Conservation (phyloP, 2,113 vertebrate genomes). For the Notechis scutatus region DNA sequence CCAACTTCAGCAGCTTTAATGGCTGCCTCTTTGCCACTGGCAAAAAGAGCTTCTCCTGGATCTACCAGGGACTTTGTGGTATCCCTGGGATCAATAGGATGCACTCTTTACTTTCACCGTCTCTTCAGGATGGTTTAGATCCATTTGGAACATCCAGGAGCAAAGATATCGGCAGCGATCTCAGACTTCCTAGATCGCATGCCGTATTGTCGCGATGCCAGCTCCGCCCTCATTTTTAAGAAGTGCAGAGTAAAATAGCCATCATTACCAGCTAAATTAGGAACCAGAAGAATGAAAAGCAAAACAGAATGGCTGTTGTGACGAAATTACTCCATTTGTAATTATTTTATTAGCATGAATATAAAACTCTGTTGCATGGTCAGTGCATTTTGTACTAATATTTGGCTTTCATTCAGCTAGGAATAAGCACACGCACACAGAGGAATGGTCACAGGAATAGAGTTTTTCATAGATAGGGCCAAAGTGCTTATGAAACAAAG, state of each 20-base stretch:
- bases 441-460: not conserved
- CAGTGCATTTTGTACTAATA: not conserved
- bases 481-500: not conserved
- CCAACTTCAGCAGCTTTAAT: too few species aligned
- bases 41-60: too few species aligned
- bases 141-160: too few species aligned
- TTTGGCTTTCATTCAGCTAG: not conserved
- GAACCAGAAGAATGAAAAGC: not conserved
- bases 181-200: too few species aligned
- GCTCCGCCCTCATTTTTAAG: not conserved
- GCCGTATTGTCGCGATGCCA: too few species aligned
- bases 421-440: not conserved
- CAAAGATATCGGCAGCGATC: too few species aligned
- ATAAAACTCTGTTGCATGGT: slow-evolving; percentile 1
- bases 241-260: not conserved
- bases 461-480: not conserved
- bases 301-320: not conserved
- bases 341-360: not conserved
- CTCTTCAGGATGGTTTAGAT: too few species aligned
- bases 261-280: not conserved
- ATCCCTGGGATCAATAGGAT: too few species aligned
- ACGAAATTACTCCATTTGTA: slow-evolving; percentile 19
- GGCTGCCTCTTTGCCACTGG: too few species aligned
- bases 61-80: too few species aligned
- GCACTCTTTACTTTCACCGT: too few species aligned